A percentile compares a stretch with the other conserved stretches of the same genome.
Evolutionary conservation across 1,140 invertebrate genomes (phyloP).

Genomic region (Bactericera cockerelli): DNA sequence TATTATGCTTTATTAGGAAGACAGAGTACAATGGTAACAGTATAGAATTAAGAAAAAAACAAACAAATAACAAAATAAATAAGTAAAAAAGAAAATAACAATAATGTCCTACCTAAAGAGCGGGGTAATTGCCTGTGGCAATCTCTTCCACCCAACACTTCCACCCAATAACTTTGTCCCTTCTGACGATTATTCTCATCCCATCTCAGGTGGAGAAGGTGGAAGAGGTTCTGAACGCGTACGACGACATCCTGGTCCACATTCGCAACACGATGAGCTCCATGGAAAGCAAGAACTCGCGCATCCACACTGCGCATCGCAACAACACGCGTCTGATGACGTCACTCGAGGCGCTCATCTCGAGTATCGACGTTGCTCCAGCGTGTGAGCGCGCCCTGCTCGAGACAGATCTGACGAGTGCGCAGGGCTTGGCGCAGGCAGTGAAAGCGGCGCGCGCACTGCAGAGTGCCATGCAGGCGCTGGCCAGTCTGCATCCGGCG

Average conservation of each 20-base stretch:
- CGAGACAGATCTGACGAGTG: conserved; percentile 52
- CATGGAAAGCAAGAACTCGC: conserved; percentile 81
- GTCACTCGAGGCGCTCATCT: conserved; percentile 65
- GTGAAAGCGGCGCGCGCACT: conserved; percentile 63
- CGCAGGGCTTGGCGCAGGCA: conserved; percentile 56
- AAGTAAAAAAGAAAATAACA: no score
- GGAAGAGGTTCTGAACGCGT: conserved; percentile 52
- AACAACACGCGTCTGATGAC: conserved; percentile 66
- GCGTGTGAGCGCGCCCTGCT: conserved; percentile 50
- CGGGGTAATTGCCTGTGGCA: no score
- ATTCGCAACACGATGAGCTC: conserved; percentile 72
- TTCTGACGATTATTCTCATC: no score
- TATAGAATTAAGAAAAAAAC: no score
- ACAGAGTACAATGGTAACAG: no score
- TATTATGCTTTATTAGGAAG: no score
- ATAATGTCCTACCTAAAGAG: no score
- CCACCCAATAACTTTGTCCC: no score
- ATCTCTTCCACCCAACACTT: no score
- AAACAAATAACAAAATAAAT: no score
- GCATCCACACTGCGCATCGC: conserved; percentile 69
- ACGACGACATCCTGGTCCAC: conserved; percentile 64
- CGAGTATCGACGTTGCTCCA: conserved; percentile 57
- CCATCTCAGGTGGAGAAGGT: conserved; percentile 59
- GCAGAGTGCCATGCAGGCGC: conserved; percentile 56
- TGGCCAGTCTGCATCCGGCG: conserved; percentile 45